Conservation (phyloP, 1,140 invertebrate genomes). For the Formica selysi region DNA sequence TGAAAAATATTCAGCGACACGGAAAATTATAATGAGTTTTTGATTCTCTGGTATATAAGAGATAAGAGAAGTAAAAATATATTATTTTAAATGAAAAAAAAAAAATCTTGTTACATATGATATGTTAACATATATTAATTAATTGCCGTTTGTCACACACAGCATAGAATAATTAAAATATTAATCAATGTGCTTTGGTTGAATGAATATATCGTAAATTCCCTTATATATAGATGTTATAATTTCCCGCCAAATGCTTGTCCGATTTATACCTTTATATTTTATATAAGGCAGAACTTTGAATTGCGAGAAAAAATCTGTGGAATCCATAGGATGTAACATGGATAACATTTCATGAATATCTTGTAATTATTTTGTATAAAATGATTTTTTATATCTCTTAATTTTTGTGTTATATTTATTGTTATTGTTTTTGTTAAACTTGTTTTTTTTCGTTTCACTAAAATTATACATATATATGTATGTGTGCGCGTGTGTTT, state of each 20-base stretch:
- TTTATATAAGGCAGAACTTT: background rate
- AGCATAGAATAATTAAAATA: no score
- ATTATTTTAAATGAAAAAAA: background rate
- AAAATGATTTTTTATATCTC: background rate
- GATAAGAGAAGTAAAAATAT: background rate
- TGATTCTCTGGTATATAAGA: background rate
- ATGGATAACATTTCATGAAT: background rate
- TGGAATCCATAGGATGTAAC: background rate
- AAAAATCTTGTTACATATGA: constrained; percentile 1
- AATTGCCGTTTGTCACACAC: no score
- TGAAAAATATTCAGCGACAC: background rate
- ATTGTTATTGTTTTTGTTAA: no score
- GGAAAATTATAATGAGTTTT: constrained; percentile 39
- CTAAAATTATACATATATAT: no score
- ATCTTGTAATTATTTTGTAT: constrained; percentile 6
- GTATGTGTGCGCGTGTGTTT: no score
- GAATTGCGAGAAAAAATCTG: background rate
- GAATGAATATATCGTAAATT: no score
- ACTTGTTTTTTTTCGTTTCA: no score
- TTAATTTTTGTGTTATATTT: no score
- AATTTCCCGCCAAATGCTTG: background rate
- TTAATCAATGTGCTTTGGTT: no score
- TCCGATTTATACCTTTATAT: background rate
- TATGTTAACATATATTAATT: no score
- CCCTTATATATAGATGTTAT: no score